Evolutionary conservation across 35 echinoderm and acorn worm genomes (phyloP).

Genomic region (Ptychodera flava): DNA sequence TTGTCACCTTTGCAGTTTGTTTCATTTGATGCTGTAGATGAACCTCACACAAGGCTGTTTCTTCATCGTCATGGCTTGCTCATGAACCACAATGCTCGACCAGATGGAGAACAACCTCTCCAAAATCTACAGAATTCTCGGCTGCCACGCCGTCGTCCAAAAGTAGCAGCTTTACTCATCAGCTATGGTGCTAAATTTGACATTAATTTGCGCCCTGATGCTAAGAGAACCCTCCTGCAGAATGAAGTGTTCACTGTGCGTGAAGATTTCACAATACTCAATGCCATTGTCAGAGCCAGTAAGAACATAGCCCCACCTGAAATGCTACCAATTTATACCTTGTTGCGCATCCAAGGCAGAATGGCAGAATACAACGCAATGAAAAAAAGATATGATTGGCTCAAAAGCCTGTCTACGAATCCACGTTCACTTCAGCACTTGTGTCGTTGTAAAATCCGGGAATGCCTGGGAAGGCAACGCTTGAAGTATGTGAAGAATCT

Average conservation of each 20-base stretch:
- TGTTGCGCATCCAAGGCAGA: neutral
- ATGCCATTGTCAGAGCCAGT: slow-evolving; percentile 28
- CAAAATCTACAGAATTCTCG: slow-evolving; percentile 49
- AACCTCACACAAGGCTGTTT: neutral
- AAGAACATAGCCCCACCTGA: slow-evolving; percentile 27
- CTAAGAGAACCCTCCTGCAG: slow-evolving; percentile 49
- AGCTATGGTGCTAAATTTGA: slow-evolving; percentile 60
- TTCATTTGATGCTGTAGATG: slow-evolving; percentile 41
- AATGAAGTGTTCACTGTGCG: slow-evolving; percentile 62
- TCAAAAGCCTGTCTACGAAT: slow-evolving; percentile 29
- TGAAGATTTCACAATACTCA: slow-evolving; percentile 35
- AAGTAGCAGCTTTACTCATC: slow-evolving; percentile 46
- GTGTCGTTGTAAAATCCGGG: slow-evolving; percentile 33
- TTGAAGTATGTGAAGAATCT: slow-evolving; percentile 51
- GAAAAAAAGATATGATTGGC: slow-evolving; percentile 33
- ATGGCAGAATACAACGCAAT: neutral
- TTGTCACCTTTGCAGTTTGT: slow-evolving; percentile 66
- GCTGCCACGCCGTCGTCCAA: slow-evolving; percentile 24
- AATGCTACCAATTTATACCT: slow-evolving; percentile 7
- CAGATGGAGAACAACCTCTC: slow-evolving; percentile 42
- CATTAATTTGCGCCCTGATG: slow-evolving; percentile 24
- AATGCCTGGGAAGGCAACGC: slow-evolving; percentile 14
- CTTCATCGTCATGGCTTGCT: neutral
- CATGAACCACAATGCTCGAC: neutral
- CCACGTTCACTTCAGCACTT: slow-evolving; percentile 49